Percentiles rank a stretch among this genome's conserved stretches.
Evolutionary conservation across 2,113 vertebrate species (phyloP).

Genomic region (Odobenus rosmarus): DNA sequence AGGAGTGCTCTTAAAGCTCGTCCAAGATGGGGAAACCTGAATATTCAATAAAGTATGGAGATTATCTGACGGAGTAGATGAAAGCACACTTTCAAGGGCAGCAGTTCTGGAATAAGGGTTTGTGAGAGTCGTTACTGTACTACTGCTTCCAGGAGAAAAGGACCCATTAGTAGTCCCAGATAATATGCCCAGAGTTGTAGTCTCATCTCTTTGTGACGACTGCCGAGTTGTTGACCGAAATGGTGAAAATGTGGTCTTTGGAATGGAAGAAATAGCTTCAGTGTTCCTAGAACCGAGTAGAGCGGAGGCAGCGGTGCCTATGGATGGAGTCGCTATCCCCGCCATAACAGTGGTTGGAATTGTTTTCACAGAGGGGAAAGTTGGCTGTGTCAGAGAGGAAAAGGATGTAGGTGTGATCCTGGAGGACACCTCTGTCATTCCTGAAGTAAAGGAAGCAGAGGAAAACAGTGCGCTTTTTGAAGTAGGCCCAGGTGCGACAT

Average conservation of each 20-base stretch:
- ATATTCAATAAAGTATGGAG: constrained; percentile 12
- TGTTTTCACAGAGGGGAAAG: constrained; percentile 13
- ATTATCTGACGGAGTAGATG: constrained; percentile 1
- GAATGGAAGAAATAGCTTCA: constrained; percentile 33
- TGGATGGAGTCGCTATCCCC: neutral
- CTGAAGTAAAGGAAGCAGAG: constrained; percentile 14
- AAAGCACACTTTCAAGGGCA: constrained; percentile 16
- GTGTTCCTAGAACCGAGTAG: constrained; percentile 24
- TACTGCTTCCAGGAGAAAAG: neutral
- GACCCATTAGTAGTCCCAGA: neutral
- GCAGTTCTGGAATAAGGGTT: constrained; percentile 18
- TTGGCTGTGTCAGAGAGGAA: constrained; percentile 23
- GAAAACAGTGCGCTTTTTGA: constrained; percentile 13
- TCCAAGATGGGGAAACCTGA: constrained; percentile 34
- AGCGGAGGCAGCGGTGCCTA: neutral
- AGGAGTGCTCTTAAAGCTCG: neutral
- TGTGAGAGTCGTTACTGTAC: neutral
- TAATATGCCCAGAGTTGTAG: neutral
- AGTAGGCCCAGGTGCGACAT: constrained; percentile 16
- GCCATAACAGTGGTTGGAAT: neutral
- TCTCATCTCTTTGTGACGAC: constrained; percentile 3
- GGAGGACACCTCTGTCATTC: constrained; percentile 18
- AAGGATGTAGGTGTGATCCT: neutral
- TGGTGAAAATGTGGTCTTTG: constrained; percentile 20
- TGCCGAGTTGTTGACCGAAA: constrained; percentile 7